A percentile compares a stretch with the other conserved stretches of the same genome.
Evolutionary conservation across 1,140 invertebrate genomes (phyloP).

Genomic region (Luehdorfia chinensis): DNA sequence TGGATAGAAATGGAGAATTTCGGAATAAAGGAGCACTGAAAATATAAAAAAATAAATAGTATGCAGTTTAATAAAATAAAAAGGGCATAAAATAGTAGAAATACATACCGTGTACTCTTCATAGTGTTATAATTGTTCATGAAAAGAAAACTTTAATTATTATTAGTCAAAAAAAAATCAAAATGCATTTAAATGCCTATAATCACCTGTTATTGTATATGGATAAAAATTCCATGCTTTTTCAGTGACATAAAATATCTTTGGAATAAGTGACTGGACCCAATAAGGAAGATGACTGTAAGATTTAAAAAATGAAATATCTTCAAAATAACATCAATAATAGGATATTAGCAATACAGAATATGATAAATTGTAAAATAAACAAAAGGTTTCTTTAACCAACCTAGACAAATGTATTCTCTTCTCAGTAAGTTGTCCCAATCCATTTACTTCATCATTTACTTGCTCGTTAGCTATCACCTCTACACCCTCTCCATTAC

Average conservation of each 20-base stretch:
- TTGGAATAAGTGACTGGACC: constrained; percentile 91
- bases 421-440: constrained; percentile 94
- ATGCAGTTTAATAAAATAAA: constrained; percentile 8
- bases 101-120: constrained; percentile 66
- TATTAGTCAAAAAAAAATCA: constrained; percentile 14
- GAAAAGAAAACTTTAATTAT: constrained; percentile 25
- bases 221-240: constrained; percentile 98
- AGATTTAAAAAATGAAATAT: constrained; percentile 34
- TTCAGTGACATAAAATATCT: constrained; percentile 95
- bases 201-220: constrained; percentile 90
- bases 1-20: constrained; percentile 92
- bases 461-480: constrained; percentile 90
- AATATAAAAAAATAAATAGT: constrained; percentile 42
- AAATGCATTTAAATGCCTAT: not conserved
- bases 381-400: too few relatives aligned
- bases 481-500: constrained; percentile 94
- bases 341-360: not conserved
- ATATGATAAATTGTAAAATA: not conserved
- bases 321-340: not conserved
- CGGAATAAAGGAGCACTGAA: constrained; percentile 94
- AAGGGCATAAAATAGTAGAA: not conserved
- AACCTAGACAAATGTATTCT: constrained; percentile 93
- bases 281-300: constrained; percentile 92
- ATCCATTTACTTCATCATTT: constrained; percentile 87
- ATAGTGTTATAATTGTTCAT: constrained; percentile 22